Conservation (phyloP, 1,140 invertebrate genomes). For the Asobara japonica region DNA sequence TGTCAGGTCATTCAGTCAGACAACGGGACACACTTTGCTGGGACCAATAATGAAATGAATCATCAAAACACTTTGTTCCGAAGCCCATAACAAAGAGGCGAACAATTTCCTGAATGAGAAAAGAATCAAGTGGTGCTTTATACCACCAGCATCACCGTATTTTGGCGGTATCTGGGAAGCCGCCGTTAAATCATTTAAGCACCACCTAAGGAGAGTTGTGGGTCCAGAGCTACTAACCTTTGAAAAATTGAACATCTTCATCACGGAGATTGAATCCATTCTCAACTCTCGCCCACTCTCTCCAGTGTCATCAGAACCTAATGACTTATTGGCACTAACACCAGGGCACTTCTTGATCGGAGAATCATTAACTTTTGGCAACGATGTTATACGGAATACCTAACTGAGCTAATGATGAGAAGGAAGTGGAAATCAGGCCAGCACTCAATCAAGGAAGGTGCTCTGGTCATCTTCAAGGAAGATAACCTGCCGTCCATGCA, state of each 20-base stretch:
- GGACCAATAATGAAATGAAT: slow-evolving; percentile 23
- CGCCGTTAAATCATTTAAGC: background rate
- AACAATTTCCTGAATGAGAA: background rate
- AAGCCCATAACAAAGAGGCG: background rate
- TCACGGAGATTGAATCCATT: slow-evolving; percentile 36
- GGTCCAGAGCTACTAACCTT: background rate
- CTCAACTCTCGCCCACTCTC: slow-evolving; percentile 46
- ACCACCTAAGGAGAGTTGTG: background rate
- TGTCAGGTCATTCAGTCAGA: slow-evolving; percentile 19
- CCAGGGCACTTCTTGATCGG: slow-evolving; percentile 52
- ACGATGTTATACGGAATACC: background rate
- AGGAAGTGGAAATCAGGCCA: no score
- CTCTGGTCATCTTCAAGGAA: no score
- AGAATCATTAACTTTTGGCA: slow-evolving; percentile 27
- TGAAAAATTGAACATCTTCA: slow-evolving; percentile 36
- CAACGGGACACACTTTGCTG: slow-evolving; percentile 35
- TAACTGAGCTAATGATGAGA: no score
- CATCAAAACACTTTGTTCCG: background rate
- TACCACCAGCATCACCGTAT: background rate
- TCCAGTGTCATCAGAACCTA: slow-evolving; percentile 38
- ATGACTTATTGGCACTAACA: slow-evolving; percentile 40
- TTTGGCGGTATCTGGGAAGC: slow-evolving; percentile 15
- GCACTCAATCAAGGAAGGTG: no score
- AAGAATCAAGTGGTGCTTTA: background rate
- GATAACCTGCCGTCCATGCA: no score